A percentile compares a stretch with the other conserved stretches of the same genome.
These are phyloP conservation scores for Bradypus variegatus DNA, from an alignment of 2,797 vertebrate genomes.

Conservation along the genomic window DNA sequence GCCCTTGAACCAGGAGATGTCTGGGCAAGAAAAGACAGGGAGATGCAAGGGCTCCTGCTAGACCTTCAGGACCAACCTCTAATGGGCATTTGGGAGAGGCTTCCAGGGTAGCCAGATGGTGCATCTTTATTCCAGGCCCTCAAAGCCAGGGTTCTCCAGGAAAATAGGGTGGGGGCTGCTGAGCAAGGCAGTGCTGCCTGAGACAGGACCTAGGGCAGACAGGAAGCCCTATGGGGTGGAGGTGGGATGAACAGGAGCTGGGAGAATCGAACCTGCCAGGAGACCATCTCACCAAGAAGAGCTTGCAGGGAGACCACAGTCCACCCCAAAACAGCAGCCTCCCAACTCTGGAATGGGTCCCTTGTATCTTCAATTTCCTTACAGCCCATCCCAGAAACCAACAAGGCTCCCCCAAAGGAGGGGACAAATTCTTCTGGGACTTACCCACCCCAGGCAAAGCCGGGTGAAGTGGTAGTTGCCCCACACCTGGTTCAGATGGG, in stretches of 20 bases:
- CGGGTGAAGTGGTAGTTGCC: too few relatives aligned
- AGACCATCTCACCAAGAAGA: not conserved
- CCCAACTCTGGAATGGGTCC: accelerated
- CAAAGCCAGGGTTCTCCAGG: not conserved
- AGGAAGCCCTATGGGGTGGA: not conserved
- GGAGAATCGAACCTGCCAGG: not conserved
- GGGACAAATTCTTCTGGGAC: not conserved
- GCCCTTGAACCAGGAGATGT: slow-evolving; percentile 73
- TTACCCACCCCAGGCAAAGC: not conserved
- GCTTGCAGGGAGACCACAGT: not conserved
- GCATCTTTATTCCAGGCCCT: not conserved
- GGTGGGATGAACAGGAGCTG: not conserved
- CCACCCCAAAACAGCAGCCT: not conserved
- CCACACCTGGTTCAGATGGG: not conserved
- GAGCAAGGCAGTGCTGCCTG: not conserved
- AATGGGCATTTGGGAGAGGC: not conserved
- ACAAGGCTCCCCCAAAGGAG: not conserved
- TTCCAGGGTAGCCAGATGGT: not conserved
- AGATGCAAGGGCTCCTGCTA: not conserved
- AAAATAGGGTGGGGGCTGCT: accelerated
- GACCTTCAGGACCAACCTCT: not conserved
- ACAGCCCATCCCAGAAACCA: not conserved
- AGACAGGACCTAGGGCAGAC: not conserved
- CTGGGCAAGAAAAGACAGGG: slow-evolving; percentile 46
- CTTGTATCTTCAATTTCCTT: not conserved